Percentiles rank a stretch among this genome's conserved stretches.
Conservation (phyloP, 2,113 vertebrate genomes). For the Cinclus mexicanus region DNA sequence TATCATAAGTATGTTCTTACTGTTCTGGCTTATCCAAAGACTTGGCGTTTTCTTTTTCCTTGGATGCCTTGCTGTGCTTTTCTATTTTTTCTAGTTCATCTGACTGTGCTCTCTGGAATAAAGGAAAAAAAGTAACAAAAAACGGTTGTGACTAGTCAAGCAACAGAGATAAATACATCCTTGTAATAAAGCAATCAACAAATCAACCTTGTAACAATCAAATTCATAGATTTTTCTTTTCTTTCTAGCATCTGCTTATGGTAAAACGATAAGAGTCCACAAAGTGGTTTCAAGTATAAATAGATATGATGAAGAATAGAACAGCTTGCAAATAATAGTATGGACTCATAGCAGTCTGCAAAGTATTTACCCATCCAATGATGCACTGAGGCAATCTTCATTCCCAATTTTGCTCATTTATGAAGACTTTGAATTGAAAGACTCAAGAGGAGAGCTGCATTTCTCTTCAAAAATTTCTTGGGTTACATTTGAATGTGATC, state of each 20-base stretch:
- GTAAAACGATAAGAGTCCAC: constrained; percentile 1
- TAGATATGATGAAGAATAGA: constrained; percentile 75
- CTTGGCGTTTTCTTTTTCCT: constrained; percentile 86
- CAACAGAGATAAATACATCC: background rate
- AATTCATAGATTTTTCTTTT: background rate
- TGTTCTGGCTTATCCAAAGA: constrained; percentile 96
- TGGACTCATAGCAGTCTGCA: constrained; percentile 30
- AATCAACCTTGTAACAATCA: background rate
- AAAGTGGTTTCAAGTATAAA: constrained; percentile 75
- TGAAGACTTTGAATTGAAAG: background rate
- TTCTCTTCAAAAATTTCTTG: background rate
- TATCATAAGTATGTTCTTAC: constrained; percentile 73
- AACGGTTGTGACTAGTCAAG: background rate
- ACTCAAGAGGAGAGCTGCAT: background rate
- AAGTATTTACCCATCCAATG: constrained; percentile 25
- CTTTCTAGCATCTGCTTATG: background rate
- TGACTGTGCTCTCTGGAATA: constrained; percentile 86
- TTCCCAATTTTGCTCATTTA: background rate
- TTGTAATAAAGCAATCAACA: background rate
- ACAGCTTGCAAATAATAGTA: constrained; percentile 23
- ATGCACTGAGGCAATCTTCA: background rate
- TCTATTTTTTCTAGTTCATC: constrained; percentile 92
- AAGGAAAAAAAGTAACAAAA: background rate
- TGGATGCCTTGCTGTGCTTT: constrained; percentile 86
- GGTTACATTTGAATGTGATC: constrained; percentile 10